Evolutionary conservation across 2,888 invertebrate species (phyloP).

Genomic region (Acronicta aceris): DNA sequence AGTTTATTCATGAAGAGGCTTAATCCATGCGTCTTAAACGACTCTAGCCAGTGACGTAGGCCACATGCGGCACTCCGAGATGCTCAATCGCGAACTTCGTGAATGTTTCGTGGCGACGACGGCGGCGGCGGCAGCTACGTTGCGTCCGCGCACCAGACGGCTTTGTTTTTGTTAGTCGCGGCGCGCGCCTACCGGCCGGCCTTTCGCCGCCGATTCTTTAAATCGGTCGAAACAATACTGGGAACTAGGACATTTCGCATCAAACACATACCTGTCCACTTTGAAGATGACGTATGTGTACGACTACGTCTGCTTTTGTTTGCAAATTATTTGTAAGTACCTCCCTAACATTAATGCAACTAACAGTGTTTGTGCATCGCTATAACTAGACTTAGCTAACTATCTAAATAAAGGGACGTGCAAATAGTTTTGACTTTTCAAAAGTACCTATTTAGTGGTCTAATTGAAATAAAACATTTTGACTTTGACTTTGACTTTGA

Average conservation of each 20-base stretch:
- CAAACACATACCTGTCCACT: constrained; percentile 59
- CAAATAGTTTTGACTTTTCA: too few relatives aligned
- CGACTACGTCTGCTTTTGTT: constrained; percentile 46
- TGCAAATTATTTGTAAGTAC: constrained; percentile 40
- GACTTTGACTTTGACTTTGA: too few relatives aligned
- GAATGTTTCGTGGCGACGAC: constrained; percentile 57
- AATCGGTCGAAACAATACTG: constrained; percentile 79
- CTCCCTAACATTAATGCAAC: constrained; percentile 25
- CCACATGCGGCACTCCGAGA: constrained; percentile 51
- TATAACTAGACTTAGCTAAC: constrained; percentile 11
- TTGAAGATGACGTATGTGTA: constrained; percentile 53
- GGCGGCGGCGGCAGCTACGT: constrained; percentile 62
- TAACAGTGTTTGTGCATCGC: constrained; percentile 31
- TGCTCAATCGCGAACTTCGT: constrained; percentile 56
- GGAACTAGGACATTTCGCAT: constrained; percentile 79
- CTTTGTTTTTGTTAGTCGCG: constrained; percentile 84
- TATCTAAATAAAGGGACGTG: constrained; percentile 12
- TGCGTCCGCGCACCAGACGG: constrained; percentile 74
- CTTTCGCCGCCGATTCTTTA: constrained; percentile 75
- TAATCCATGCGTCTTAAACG: constrained; percentile 45
- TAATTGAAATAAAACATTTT: too few relatives aligned
- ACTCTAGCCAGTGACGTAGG: constrained; percentile 41
- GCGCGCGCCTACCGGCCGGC: constrained; percentile 75
- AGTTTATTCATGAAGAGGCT: constrained; percentile 11
- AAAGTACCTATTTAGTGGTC: too few relatives aligned